These are phyloP conservation scores for Valencia hispanica DNA, from an alignment of 2,797 vertebrate species.

Conservation along the genomic window DNA sequence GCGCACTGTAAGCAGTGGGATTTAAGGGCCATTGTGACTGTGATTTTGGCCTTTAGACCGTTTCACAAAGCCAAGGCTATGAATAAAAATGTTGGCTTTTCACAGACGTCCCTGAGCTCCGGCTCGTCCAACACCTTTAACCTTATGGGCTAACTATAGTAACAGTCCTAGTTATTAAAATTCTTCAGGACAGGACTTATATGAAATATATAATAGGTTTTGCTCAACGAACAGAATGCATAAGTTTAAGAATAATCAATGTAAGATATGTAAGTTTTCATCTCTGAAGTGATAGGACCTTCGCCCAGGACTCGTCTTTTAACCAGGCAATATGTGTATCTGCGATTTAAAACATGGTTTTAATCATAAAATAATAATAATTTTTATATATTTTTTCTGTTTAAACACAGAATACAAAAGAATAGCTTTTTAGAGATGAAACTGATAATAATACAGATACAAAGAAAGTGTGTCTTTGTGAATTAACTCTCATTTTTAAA, in stretches of 20 bases:
- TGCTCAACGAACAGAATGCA: neutral
- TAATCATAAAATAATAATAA: too few relatives aligned
- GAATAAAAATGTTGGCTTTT: neutral
- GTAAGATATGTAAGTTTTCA: neutral
- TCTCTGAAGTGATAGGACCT: too few relatives aligned
- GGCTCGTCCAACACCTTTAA: neutral
- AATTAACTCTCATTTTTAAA: too few relatives aligned
- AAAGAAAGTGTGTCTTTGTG: too few relatives aligned
- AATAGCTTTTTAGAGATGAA: too few relatives aligned
- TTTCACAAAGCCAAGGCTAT: neutral
- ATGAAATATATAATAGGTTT: neutral
- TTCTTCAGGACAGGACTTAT: neutral
- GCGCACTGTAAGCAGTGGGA: neutral
- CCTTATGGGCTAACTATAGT: neutral
- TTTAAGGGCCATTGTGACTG: neutral
- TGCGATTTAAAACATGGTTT: too few relatives aligned
- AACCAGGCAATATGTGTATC: too few relatives aligned
- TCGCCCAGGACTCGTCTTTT: too few relatives aligned
- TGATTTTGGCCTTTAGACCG: neutral
- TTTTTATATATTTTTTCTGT: too few relatives aligned
- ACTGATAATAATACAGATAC: too few relatives aligned
- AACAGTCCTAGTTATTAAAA: neutral
- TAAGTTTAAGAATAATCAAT: slow-evolving; percentile 1
- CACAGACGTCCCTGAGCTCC: neutral
- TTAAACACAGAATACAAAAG: too few relatives aligned